Percentiles rank a stretch among this genome's conserved stretches.
Evolutionary conservation across 2,888 invertebrate genomes (phyloP).

Genomic region (Tipula lateralis): DNA sequence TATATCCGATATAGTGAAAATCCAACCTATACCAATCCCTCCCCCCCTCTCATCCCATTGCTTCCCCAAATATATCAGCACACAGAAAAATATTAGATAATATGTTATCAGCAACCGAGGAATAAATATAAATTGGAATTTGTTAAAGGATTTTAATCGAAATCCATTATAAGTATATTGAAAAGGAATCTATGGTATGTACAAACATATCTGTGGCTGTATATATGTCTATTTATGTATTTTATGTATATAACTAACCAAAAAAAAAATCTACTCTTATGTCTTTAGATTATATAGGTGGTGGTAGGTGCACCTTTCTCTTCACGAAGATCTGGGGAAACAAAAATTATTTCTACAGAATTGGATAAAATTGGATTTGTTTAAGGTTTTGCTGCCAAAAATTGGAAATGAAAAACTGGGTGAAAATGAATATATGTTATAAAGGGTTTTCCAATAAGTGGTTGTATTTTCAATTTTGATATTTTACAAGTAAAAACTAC

Average conservation of each 20-base stretch:
- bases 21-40: not conserved
- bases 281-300: not conserved
- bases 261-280: not conserved
- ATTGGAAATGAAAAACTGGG: not conserved
- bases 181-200: not conserved
- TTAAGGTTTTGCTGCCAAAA: not conserved
- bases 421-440: no score
- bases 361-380: not conserved
- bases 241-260: not conserved
- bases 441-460: no score
- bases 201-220: not conserved
- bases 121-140: slow-evolving; percentile 24
- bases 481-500: no score
- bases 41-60: not conserved
- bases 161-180: slow-evolving; percentile 11
- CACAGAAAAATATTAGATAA: slow-evolving; percentile 12
- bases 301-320: not conserved
- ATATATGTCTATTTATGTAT: not conserved
- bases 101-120: slow-evolving; percentile 19
- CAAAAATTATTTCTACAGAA: not conserved
- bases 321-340: not conserved
- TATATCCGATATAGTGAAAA: no score
- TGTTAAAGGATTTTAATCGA: slow-evolving; percentile 11
- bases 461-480: no score
- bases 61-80: not conserved